Percentiles rank a stretch among this genome's conserved stretches.
These are phyloP conservation scores for Anthophora plumipes DNA, from an alignment of 2,888 invertebrate genomes.

Conservation along the genomic window DNA sequence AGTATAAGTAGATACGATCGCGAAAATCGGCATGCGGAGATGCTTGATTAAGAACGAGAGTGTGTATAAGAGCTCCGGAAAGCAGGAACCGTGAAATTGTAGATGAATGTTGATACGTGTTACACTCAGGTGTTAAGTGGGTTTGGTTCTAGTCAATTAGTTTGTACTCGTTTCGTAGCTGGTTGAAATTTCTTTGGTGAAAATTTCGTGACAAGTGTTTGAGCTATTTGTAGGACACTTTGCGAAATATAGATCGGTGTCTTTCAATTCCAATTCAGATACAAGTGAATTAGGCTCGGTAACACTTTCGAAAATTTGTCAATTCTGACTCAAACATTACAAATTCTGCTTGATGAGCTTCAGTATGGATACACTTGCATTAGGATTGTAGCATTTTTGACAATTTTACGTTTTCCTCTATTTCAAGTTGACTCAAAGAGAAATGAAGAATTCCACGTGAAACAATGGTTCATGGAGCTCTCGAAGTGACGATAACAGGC, in stretches of 20 bases:
- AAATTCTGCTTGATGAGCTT: too few relatives aligned
- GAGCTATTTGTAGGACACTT: background rate
- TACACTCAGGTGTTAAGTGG: too few relatives aligned
- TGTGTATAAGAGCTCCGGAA: too few relatives aligned
- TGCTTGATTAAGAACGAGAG: background rate
- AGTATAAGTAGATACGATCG: conserved; percentile 1
- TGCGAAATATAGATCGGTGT: background rate
- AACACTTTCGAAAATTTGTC: background rate
- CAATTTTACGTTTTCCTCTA: too few relatives aligned
- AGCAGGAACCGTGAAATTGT: background rate
- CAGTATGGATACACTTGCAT: too few relatives aligned
- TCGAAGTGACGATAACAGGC: conserved; percentile 37
- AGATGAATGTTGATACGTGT: background rate
- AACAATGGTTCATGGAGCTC: background rate
- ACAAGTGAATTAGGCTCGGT: too few relatives aligned
- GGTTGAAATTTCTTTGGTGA: background rate
- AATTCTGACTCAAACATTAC: too few relatives aligned
- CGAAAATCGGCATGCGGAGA: conserved; percentile 10
- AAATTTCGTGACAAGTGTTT: background rate
- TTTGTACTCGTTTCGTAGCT: background rate
- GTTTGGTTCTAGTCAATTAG: background rate
- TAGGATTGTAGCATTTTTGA: too few relatives aligned
- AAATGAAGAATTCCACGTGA: too few relatives aligned
- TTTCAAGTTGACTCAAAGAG: too few relatives aligned
- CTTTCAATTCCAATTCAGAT: too few relatives aligned